phyloP scores from a whole-genome alignment of 2,797 vertebrate genomes.

The Rhodeus uyekii region DNA sequence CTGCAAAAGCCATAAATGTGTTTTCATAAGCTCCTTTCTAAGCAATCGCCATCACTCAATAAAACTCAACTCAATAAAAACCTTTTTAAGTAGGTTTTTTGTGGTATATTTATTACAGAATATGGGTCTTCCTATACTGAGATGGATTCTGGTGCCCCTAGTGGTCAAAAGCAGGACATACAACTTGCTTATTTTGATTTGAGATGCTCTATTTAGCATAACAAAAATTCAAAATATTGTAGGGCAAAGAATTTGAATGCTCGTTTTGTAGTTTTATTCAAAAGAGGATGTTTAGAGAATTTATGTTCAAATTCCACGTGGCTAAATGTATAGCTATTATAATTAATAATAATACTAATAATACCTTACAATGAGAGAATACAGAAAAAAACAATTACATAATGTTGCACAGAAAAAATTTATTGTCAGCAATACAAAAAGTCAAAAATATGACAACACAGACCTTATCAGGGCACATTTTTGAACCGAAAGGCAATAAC shows the following conservation, averaged over 20 bases:
- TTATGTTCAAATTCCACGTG: background rate
- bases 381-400: background rate
- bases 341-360: background rate
- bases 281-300: background rate
- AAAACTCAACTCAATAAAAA: conserved; percentile 56
- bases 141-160: conserved; percentile 6
- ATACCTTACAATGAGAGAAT: background rate
- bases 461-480: background rate
- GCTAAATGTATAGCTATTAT: background rate
- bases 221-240: background rate
- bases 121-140: background rate
- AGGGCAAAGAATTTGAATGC: background rate
- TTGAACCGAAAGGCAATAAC: conserved; percentile 1
- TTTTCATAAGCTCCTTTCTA: conserved; percentile 57
- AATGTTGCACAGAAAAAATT: conserved; percentile 3
- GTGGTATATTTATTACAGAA: conserved; percentile 9
- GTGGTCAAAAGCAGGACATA: background rate
- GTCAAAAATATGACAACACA: conserved; percentile 27
- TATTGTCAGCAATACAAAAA: conserved; percentile 41
- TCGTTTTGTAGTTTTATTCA: background rate
- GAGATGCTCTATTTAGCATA: background rate
- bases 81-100: conserved; percentile 49
- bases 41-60: conserved; percentile 55
- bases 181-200: background rate
- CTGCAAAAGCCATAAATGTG: conserved; percentile 60